Conservation (phyloP, 2,797 vertebrate species). For the Adrianichthys oophorus region DNA sequence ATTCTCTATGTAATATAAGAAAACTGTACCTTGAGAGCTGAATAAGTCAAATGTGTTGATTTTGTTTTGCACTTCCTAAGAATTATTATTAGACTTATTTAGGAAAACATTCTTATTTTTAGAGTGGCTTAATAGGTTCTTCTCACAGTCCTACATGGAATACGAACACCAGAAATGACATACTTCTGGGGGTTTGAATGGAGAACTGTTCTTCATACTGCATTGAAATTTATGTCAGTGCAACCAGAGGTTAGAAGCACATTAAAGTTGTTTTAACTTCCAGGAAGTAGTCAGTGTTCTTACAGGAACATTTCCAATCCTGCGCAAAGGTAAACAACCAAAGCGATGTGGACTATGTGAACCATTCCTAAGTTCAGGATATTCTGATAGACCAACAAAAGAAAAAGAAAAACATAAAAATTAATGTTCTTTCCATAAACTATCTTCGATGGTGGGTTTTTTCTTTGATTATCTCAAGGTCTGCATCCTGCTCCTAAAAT, state of each 20-base stretch:
- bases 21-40: not conserved
- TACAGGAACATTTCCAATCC: conserved; percentile 7
- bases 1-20: not conserved
- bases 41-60: not conserved
- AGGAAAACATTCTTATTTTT: not conserved
- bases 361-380: not conserved
- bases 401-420: too few species aligned
- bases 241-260: conserved; percentile 10
- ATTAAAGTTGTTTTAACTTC: conserved; percentile 24
- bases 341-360: conserved; percentile 1
- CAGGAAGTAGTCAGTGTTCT: conserved; percentile 16
- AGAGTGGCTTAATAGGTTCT: not conserved
- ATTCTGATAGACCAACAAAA: too few species aligned
- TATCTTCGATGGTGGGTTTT: too few species aligned
- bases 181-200: not conserved
- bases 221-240: conserved; percentile 14
- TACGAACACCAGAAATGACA: not conserved
- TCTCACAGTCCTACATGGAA: not conserved
- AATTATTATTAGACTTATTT: not conserved
- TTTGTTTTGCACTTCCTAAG: not conserved
- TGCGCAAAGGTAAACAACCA: conserved; percentile 2
- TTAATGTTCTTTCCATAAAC: too few species aligned
- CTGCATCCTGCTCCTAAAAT: too few species aligned
- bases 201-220: not conserved
- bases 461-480: too few species aligned